Percentiles rank a stretch among this genome's conserved stretches.
These are phyloP conservation scores for Sebastes goodei DNA, from an alignment of 2,797 vertebrate species.

Conservation along the genomic window DNA sequence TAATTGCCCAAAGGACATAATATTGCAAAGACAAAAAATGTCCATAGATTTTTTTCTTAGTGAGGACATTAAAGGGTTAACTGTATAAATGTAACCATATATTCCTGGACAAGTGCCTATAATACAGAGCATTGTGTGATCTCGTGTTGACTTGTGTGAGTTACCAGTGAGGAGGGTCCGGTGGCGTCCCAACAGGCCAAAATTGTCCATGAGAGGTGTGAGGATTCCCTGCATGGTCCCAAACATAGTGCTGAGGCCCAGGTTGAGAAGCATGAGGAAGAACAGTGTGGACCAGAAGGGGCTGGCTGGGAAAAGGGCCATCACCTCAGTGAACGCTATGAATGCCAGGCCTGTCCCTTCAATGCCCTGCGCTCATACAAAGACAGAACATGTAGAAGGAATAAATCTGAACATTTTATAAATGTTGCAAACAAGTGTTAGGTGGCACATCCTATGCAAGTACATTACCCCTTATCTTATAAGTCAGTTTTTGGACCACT, in stretches of 20 bases:
- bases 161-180: constrained; percentile 81
- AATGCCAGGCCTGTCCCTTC: constrained; percentile 97
- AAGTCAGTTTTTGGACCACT: neutral
- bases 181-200: constrained; percentile 84
- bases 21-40: too few species aligned
- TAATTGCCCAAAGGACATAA: too few species aligned
- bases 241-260: constrained; percentile 98
- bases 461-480: too few species aligned
- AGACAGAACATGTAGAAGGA: neutral
- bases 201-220: constrained; percentile 95
- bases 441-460: neutral
- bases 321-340: constrained; percentile 98
- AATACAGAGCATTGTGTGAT: neutral
- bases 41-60: too few species aligned
- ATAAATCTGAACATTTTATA: neutral
- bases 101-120: neutral
- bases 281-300: constrained; percentile 98
- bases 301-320: constrained; percentile 94
- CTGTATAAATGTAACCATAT: neutral
- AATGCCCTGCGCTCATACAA: constrained; percentile 83
- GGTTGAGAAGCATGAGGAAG: constrained; percentile 96
- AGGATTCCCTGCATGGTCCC: constrained; percentile 98
- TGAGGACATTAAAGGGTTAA: neutral
- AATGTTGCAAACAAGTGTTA: neutral
- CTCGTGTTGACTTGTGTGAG: neutral